phyloP scores from a whole-genome alignment of 2,797 vertebrate species.

The Halcyon badia region DNA sequence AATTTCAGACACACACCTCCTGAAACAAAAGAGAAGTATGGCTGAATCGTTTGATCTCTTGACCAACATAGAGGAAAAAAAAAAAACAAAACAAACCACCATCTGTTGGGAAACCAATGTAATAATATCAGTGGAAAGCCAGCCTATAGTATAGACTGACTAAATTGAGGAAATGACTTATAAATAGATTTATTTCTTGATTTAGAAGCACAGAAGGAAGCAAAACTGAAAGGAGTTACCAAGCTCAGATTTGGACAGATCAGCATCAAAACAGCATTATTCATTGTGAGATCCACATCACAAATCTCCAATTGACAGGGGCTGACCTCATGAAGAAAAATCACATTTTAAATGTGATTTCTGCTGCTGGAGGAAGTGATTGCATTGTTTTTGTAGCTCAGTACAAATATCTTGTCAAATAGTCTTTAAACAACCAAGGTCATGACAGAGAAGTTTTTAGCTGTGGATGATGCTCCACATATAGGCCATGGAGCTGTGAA shows the following conservation, averaged over 20 bases:
- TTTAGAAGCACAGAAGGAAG: slow-evolving; percentile 8
- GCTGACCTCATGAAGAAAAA: slow-evolving; percentile 23
- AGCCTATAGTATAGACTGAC: background rate
- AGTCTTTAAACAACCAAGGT: slow-evolving; percentile 10
- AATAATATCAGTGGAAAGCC: slow-evolving; percentile 68
- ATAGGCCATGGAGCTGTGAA: background rate
- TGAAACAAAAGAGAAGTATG: slow-evolving; percentile 50
- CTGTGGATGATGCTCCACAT: background rate
- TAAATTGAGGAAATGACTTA: slow-evolving; percentile 61
- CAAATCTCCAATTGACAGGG: background rate
- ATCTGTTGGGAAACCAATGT: slow-evolving; percentile 69
- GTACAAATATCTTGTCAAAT: slow-evolving; percentile 51
- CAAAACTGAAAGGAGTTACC: slow-evolving; percentile 29
- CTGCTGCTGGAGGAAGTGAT: slow-evolving; percentile 41
- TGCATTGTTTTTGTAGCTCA: slow-evolving; percentile 17
- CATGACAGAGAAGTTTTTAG: background rate
- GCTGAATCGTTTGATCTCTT: slow-evolving; percentile 73
- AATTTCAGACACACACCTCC: slow-evolving; percentile 72
- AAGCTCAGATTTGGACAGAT: background rate
- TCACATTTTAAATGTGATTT: slow-evolving; percentile 15
- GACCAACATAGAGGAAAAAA: slow-evolving; percentile 34
- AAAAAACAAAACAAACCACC: slow-evolving; percentile 42
- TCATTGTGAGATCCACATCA: background rate
- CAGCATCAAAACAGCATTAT: slow-evolving; percentile 11
- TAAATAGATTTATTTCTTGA: slow-evolving; percentile 49